Conservation (phyloP, 2,888 invertebrate species). For the Drosophila borborema region DNA sequence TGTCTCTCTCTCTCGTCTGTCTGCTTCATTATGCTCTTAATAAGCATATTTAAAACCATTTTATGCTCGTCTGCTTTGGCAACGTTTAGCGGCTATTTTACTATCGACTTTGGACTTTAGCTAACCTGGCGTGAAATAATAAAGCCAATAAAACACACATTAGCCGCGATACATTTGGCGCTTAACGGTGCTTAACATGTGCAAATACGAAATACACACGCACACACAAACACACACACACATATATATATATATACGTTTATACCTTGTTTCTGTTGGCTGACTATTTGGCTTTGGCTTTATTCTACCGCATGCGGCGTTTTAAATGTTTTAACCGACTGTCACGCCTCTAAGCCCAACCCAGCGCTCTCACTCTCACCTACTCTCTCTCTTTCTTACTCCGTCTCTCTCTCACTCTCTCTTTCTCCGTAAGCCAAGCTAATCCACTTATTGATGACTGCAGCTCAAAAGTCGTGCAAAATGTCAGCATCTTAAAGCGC, state of each 20-base stretch:
- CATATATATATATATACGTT: background rate
- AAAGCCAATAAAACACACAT: constrained; percentile 73
- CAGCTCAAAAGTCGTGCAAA: constrained; percentile 54
- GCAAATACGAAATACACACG: constrained; percentile 31
- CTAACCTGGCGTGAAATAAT: constrained; percentile 64
- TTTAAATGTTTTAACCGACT: constrained; percentile 32
- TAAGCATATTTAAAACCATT: constrained; percentile 44
- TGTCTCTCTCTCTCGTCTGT: background rate
- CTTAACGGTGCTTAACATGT: constrained; percentile 66
- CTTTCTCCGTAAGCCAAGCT: constrained; percentile 53
- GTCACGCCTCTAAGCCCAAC: background rate
- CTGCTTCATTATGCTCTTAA: constrained; percentile 25
- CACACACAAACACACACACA: background rate
- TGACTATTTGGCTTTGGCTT: constrained; percentile 47
- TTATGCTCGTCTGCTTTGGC: constrained; percentile 5
- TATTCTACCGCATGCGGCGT: constrained; percentile 63
- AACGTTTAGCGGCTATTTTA: constrained; percentile 28
- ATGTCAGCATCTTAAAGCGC: constrained; percentile 46
- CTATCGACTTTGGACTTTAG: constrained; percentile 45
- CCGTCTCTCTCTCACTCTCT: background rate
- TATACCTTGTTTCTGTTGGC: constrained; percentile 23
- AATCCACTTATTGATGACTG: constrained; percentile 70
- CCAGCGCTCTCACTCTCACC: background rate
- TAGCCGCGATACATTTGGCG: constrained; percentile 72
- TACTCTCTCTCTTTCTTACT: background rate